phyloP scores from a whole-genome alignment of 2,113 vertebrate genomes.

The Trichechus manatus region DNA sequence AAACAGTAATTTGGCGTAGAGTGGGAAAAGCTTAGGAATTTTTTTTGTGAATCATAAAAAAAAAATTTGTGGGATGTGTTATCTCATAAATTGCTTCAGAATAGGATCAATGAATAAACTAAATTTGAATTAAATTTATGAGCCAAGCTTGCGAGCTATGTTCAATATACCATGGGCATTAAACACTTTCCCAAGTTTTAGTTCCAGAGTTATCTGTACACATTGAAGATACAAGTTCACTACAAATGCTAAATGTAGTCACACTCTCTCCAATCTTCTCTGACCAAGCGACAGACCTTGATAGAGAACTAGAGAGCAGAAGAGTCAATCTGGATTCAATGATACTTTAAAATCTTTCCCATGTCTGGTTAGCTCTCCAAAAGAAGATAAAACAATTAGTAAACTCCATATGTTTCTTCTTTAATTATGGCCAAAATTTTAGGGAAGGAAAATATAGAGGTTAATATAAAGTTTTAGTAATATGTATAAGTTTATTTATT shows the following conservation, averaged over 20 bases:
- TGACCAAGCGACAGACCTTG: not conserved
- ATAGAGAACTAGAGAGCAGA: not conserved
- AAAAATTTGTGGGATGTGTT: not conserved
- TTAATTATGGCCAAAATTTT: not conserved
- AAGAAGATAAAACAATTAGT: not conserved
- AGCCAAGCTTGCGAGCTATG: not conserved
- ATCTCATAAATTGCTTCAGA: not conserved
- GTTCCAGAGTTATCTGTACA: not conserved
- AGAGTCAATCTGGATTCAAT: not conserved
- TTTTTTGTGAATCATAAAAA: constrained; percentile 44
- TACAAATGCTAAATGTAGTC: not conserved
- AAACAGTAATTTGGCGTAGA: not conserved
- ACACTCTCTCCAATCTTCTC: not conserved
- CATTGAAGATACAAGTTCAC: not conserved
- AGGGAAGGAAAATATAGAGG: not conserved
- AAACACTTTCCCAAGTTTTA: not conserved
- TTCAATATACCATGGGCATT: not conserved
- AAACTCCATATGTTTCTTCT: not conserved
- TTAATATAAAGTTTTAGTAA: not conserved
- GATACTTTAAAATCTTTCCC: not conserved
- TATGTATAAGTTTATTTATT: not conserved
- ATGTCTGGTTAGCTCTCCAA: not conserved
- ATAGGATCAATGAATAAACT: constrained; percentile 26
- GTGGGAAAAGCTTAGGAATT: not conserved
- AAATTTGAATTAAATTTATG: constrained; percentile 29